A percentile compares a stretch with the other conserved stretches of the same genome.
Conservation (phyloP, 2,797 vertebrate genomes). For the Pelochelys cantorii region DNA sequence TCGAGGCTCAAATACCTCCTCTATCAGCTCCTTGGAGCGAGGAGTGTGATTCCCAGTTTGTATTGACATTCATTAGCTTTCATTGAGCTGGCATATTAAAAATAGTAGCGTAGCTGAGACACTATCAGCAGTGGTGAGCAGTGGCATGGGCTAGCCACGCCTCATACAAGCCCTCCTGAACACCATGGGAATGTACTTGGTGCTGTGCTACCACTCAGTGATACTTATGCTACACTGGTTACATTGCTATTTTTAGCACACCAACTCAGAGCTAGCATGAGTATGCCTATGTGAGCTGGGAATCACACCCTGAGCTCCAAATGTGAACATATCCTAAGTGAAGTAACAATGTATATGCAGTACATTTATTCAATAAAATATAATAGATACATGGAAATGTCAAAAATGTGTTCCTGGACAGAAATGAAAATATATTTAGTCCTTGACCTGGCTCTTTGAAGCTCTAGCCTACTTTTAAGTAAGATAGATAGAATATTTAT, state of each 20-base stretch:
- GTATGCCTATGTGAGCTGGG: background rate
- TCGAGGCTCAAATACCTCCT: too few species aligned
- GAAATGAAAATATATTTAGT: background rate
- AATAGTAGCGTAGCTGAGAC: background rate
- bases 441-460: background rate
- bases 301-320: too few species aligned
- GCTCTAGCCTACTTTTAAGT: rapidly evolving
- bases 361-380: background rate
- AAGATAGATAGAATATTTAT: background rate
- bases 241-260: background rate
- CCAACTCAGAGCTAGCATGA: background rate
- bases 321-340: background rate
- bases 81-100: background rate
- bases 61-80: background rate
- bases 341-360: background rate
- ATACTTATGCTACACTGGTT: background rate
- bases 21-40: too few species aligned
- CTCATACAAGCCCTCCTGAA: background rate
- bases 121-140: background rate
- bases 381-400: background rate
- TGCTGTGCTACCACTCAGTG: background rate
- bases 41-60: background rate
- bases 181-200: background rate
- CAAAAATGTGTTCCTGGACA: background rate
- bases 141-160: background rate